Evolutionary conservation across 2,113 vertebrate species (phyloP).

Genomic region (Puma concolor): DNA sequence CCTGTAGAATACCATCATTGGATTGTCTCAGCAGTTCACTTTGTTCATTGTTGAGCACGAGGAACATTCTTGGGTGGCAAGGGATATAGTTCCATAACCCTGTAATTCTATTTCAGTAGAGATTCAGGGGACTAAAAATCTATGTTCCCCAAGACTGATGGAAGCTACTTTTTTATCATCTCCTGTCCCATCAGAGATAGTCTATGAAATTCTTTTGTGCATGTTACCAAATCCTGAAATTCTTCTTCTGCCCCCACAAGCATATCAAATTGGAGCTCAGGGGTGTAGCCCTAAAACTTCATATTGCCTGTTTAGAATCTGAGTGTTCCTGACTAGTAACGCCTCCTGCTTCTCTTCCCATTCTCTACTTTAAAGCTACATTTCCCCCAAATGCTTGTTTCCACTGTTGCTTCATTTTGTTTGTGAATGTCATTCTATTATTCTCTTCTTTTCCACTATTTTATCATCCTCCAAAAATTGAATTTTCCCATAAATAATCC

Average conservation of each 20-base stretch:
- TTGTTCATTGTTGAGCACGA: background rate
- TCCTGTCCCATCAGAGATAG: background rate
- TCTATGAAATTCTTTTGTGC: background rate
- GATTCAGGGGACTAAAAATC: background rate
- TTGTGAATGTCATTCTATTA: constrained; percentile 22
- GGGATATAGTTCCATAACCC: background rate
- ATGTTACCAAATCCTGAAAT: background rate
- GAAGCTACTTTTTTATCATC: background rate
- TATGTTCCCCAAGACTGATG: background rate
- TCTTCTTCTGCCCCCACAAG: background rate
- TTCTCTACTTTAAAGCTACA: background rate
- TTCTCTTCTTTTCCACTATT: background rate
- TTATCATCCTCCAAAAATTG: constrained; percentile 40
- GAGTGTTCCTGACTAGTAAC: background rate
- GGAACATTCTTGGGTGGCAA: background rate
- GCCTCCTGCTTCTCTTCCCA: background rate
- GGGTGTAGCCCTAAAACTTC: background rate
- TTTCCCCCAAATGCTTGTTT: background rate
- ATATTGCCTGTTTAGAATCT: background rate
- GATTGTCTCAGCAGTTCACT: background rate
- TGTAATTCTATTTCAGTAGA: background rate
- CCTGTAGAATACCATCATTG: background rate
- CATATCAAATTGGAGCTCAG: background rate
- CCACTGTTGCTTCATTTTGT: constrained; percentile 24
- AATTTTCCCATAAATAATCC: constrained; percentile 67